phyloP scores from a whole-genome alignment of 2,797 vertebrate species.

The Urophycis tenuis region DNA sequence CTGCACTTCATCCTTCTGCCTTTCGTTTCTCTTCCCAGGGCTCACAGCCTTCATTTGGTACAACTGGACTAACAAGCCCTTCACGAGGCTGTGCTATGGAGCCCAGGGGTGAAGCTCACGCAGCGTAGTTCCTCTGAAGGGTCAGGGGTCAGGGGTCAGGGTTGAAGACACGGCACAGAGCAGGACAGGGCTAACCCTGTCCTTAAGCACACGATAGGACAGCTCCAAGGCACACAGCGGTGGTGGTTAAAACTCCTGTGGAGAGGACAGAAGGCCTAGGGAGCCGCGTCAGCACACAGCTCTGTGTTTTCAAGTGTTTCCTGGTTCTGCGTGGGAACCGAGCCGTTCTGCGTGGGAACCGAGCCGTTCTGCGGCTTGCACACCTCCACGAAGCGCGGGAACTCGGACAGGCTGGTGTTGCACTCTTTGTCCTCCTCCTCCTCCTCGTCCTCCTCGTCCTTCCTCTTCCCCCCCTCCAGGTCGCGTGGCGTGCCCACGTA shows the following conservation, averaged over 20 bases:
- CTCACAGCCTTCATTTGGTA: constrained; percentile 14
- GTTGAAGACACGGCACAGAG: constrained; percentile 31
- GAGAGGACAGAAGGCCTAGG: constrained; percentile 33
- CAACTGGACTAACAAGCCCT: constrained; percentile 16
- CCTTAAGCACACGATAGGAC: constrained; percentile 31
- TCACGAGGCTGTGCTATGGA: constrained; percentile 4
- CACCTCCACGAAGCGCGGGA: constrained; percentile 77
- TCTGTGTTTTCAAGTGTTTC: constrained; percentile 71
- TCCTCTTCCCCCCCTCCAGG: constrained; percentile 75
- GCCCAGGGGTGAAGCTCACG: constrained; percentile 17
- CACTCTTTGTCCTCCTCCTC: constrained; percentile 75
- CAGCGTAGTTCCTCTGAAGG: constrained; percentile 39
- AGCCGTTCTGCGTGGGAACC: constrained; percentile 48
- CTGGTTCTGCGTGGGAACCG: constrained; percentile 73
- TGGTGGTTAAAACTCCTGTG: constrained; percentile 32
- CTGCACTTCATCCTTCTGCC: not conserved
- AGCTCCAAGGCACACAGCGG: constrained; percentile 64
- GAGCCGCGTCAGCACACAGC: constrained; percentile 49
- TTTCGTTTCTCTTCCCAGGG: not conserved
- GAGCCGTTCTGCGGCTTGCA: constrained; percentile 75
- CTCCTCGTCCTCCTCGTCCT: constrained; percentile 68
- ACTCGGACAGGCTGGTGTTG: constrained; percentile 80
- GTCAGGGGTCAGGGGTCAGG: constrained; percentile 43
- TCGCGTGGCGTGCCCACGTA: constrained; percentile 72
- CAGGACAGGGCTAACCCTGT: constrained; percentile 6